These are phyloP conservation scores for Aphaenogaster rudis DNA, from an alignment of 1,140 invertebrate genomes.

Conservation along the genomic window DNA sequence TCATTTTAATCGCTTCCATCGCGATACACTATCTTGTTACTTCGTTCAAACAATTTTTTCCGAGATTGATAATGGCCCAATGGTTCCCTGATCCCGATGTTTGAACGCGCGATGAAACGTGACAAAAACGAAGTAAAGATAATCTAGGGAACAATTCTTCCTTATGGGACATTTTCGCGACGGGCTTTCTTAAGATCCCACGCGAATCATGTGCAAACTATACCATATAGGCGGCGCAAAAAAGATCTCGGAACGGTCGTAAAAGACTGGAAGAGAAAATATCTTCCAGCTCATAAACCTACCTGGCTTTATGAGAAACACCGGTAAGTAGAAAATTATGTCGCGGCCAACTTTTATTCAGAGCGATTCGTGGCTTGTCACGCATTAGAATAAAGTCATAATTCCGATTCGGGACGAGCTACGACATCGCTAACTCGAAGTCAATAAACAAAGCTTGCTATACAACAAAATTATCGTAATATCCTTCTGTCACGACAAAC, in stretches of 20 bases:
- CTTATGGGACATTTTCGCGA: slow-evolving; percentile 4
- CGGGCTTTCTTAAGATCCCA: neutral
- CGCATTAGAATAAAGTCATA: slow-evolving; percentile 36
- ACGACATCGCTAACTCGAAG: slow-evolving; percentile 25
- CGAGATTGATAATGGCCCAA: neutral
- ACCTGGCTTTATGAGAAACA: slow-evolving; percentile 21
- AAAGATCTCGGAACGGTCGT: slow-evolving; percentile 32
- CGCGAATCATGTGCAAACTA: slow-evolving; percentile 15
- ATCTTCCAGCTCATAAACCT: slow-evolving; percentile 57
- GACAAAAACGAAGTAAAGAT: neutral
- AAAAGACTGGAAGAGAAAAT: slow-evolving; percentile 41
- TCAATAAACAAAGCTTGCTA: slow-evolving; percentile 16
- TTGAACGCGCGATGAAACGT: neutral
- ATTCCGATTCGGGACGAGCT: slow-evolving; percentile 27
- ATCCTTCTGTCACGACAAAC: slow-evolving; percentile 15
- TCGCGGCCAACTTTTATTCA: slow-evolving; percentile 40
- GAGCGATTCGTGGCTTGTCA: slow-evolving; percentile 14
- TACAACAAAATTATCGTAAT: slow-evolving; percentile 5
- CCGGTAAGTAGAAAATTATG: slow-evolving; percentile 1
- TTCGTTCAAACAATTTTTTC: slow-evolving; percentile 14
- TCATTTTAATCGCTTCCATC: neutral
- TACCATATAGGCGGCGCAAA: neutral
- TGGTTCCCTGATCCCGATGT: neutral
- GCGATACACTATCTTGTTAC: neutral
- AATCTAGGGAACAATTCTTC: neutral